These are phyloP conservation scores for Mercenaria mercenaria DNA, from an alignment of 1,140 invertebrate species.

Conservation along the genomic window DNA sequence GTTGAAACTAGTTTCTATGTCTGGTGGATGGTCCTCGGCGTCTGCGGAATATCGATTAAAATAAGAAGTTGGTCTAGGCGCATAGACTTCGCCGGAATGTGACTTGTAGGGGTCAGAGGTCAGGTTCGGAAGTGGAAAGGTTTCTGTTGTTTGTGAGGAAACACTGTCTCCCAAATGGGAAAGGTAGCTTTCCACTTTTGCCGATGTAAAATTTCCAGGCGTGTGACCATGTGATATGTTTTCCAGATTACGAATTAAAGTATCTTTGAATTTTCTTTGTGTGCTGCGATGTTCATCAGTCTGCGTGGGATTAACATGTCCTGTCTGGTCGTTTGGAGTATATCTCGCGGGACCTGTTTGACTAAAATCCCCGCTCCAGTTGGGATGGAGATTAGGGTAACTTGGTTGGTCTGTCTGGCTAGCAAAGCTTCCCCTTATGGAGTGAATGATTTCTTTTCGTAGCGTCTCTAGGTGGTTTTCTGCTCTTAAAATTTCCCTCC, in stretches of 20 bases:
- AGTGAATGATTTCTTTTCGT: conserved; percentile 63
- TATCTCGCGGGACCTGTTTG: not conserved
- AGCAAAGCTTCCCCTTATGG: not conserved
- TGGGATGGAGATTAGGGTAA: not conserved
- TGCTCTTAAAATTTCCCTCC: conserved; percentile 86
- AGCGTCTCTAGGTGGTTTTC: conserved; percentile 87
- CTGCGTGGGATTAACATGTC: not conserved
- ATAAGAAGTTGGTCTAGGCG: not conserved
- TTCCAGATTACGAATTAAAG: conserved; percentile 42
- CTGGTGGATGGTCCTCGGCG: not conserved
- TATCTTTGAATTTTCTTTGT: conserved; percentile 23
- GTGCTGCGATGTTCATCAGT: not conserved
- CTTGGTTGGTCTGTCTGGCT: not conserved
- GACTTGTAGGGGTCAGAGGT: conserved; percentile 31
- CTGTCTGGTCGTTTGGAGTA: not conserved
- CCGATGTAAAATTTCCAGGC: conserved; percentile 9
- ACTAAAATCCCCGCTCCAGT: not conserved
- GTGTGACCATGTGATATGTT: not conserved
- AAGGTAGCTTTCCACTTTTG: conserved; percentile 58
- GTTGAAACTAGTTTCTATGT: not conserved
- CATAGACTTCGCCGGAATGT: conserved; percentile 29
- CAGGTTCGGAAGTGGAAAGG: conserved; percentile 7
- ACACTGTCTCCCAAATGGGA: conserved; percentile 33
- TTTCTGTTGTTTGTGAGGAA: conserved; percentile 34
- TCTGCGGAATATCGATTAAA: not conserved